phyloP scores from a whole-genome alignment of 1,140 invertebrate species.

The Fopius arisanus region DNA sequence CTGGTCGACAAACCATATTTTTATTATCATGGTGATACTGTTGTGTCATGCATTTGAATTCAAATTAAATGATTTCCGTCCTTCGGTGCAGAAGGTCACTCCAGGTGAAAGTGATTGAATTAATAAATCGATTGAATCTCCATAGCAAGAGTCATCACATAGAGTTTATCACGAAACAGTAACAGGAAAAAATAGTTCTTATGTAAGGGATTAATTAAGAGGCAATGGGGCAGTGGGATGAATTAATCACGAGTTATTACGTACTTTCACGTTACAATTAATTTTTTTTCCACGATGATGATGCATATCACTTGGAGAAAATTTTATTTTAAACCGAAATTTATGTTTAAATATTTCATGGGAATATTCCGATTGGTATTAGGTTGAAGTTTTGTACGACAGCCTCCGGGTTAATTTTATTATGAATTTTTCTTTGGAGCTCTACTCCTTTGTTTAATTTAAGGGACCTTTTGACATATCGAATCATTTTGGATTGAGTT shows the following conservation, averaged over 20 bases:
- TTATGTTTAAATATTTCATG: too few relatives aligned
- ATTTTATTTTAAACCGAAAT: too few relatives aligned
- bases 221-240: slow-evolving; percentile 18
- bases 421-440: too few relatives aligned
- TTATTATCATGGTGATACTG: too few relatives aligned
- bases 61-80: background rate
- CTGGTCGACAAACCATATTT: too few relatives aligned
- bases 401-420: too few relatives aligned
- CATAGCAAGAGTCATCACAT: background rate
- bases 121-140: background rate
- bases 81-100: slow-evolving; percentile 6
- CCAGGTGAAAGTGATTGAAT: slow-evolving; percentile 14
- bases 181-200: slow-evolving; percentile 26
- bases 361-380: too few relatives aligned
- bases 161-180: background rate
- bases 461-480: background rate
- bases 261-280: slow-evolving; percentile 42
- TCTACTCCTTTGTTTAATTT: slow-evolving; percentile 20
- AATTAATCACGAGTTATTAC: slow-evolving; percentile 32
- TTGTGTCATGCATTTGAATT: too few relatives aligned
- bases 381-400: too few relatives aligned
- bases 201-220: slow-evolving; percentile 47
- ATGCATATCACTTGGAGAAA: too few relatives aligned
- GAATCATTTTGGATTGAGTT: background rate
- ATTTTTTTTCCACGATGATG: slow-evolving; percentile 12